A percentile compares a stretch with the other conserved stretches of the same genome.
Evolutionary conservation across 2,797 vertebrate species (phyloP).

Genomic region (Picus viridis): DNA sequence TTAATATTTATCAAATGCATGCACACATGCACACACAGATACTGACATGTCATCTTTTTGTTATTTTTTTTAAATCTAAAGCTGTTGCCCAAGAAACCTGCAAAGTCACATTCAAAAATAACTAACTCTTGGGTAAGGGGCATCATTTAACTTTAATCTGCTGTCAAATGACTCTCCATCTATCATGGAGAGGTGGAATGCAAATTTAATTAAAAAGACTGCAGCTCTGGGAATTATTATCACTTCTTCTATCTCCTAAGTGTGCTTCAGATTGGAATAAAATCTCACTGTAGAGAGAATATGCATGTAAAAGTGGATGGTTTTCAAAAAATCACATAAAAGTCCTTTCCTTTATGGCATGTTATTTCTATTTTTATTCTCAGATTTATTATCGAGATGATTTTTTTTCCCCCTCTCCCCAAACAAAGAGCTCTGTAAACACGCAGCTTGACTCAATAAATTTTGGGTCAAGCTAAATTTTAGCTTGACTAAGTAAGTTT

Average conservation of each 20-base stretch:
- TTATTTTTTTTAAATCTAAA: neutral
- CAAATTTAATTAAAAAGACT: slow-evolving; percentile 57
- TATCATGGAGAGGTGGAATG: slow-evolving; percentile 17
- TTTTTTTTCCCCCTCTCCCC: neutral
- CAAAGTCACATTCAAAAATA: neutral
- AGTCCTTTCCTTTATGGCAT: neutral
- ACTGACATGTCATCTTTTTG: neutral
- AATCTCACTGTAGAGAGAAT: neutral
- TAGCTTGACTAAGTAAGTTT: slow-evolving; percentile 44
- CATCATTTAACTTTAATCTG: slow-evolving; percentile 33
- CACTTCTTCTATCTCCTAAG: neutral
- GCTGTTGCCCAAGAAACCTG: neutral
- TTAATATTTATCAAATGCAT: neutral
- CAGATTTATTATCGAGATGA: neutral
- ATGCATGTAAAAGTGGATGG: neutral
- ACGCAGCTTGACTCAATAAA: slow-evolving; percentile 7
- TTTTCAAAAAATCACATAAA: neutral
- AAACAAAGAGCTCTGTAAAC: neutral
- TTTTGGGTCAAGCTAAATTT: slow-evolving; percentile 19
- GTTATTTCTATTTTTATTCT: neutral
- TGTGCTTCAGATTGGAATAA: neutral
- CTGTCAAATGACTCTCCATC: slow-evolving; percentile 20
- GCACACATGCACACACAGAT: neutral
- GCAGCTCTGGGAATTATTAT: slow-evolving; percentile 24
- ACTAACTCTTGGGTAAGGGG: neutral